Base-by-base conservation (phyloP, 2,113 vertebrate genomes). In the Poeciliopsis retropinna region DNA sequence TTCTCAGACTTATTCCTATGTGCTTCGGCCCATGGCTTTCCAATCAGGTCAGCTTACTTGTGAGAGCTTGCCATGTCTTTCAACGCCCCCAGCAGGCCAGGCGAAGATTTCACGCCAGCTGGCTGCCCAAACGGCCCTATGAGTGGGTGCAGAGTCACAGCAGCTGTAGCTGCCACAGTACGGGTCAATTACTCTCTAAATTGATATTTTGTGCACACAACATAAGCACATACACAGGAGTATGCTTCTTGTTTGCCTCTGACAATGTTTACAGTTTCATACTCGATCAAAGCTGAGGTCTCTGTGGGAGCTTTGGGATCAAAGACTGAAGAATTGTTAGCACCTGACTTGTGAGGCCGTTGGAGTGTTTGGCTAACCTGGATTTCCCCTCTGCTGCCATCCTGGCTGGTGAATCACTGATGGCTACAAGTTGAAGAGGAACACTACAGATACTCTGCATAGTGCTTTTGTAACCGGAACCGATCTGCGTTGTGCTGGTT, bases 121-220 rank as follows among this genome's bases (percentile, higher is more conserved):
- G 88, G 82, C 87, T 76, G 63, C 67, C 79, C 80, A 85, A 37
- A 68, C 82, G 79, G 82, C 76, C 77, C 70, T 84, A 60, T 79
- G 77, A 84, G 79, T 79, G 84, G 80, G 82, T 54, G 27, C 77
- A 41, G 72, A 72, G 80, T 73, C 75, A 70, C 80, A 75, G 82
- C 84, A 85, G 84, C 83, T 89, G 89, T 69, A 86, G 82, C 81
- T 87, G 85, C 83, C 80, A 87, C 76, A 66, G 73, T 80, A 83
- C 70, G 76, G 80, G 83, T 90, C 84, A 88, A 82, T 86, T 87
- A 81, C 70, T 82, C 65, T 81, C 78, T 79, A 82, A 87, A 78
- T 75, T 77, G 73, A 76, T 87, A 78, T 75, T 77, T 76, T 83
- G 81, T 83, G 74, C 77, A 75, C 64, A 76, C 77, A 80, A 39